These are phyloP conservation scores for Bradypodion ventrale DNA, from an alignment of 2,797 vertebrate species.

Conservation along the genomic window DNA sequence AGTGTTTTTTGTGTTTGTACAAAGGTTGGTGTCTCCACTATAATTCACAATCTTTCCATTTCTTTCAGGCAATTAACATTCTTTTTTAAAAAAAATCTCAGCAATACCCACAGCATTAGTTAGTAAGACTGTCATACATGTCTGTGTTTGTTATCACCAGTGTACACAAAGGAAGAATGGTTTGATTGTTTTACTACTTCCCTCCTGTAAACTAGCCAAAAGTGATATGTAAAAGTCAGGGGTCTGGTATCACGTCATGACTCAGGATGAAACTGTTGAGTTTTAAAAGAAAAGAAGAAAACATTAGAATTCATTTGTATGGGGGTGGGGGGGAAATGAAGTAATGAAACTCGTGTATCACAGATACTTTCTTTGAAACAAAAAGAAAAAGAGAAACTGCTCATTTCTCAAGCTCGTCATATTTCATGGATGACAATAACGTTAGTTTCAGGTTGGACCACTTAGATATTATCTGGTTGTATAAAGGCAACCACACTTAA, in stretches of 20 bases:
- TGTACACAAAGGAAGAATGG: background rate
- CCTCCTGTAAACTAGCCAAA: constrained; percentile 5
- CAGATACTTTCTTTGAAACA: background rate
- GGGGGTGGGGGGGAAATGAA: background rate
- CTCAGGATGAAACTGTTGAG: background rate
- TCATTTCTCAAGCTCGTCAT: background rate
- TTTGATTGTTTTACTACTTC: background rate
- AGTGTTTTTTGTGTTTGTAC: background rate
- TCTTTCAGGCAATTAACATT: background rate
- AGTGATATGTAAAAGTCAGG: background rate
- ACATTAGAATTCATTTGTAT: constrained; percentile 8
- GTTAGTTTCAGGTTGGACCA: constrained; percentile 1
- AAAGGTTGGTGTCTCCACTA: background rate
- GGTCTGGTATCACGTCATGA: background rate
- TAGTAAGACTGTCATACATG: background rate
- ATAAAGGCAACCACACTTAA: background rate
- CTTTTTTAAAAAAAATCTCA: background rate
- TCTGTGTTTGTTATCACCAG: background rate
- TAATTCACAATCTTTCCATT: background rate
- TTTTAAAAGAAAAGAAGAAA: background rate
- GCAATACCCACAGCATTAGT: background rate
- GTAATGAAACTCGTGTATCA: constrained; percentile 12
- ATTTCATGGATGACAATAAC: constrained; percentile 21
- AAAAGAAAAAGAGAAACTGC: constrained; percentile 3
- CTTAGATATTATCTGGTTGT: constrained; percentile 5